Evolutionary conservation across 53 echinoderm and acorn worm species (phyloP).

Genomic region (Hippasteria phrygiana): DNA sequence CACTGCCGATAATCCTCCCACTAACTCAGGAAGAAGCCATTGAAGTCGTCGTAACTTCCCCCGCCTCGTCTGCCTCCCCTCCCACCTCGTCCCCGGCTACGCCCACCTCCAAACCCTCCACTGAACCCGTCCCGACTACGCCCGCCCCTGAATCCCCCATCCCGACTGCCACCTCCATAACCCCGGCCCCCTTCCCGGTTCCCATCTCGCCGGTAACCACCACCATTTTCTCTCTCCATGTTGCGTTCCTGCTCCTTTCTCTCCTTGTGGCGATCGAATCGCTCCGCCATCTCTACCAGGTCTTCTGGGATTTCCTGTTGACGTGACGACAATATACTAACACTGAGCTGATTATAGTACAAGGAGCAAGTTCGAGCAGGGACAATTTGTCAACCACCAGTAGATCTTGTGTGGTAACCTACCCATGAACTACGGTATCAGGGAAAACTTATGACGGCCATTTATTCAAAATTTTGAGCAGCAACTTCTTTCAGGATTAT

Average conservation of each 20-base stretch:
- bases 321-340: neutral
- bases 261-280: slow-evolving; percentile 68
- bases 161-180: slow-evolving; percentile 21
- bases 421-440: too few species aligned
- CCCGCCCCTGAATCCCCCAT: slow-evolving; percentile 44
- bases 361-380: neutral
- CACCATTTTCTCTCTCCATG: slow-evolving; percentile 27
- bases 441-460: too few species aligned
- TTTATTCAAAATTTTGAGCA: too few species aligned
- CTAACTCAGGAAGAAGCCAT: slow-evolving; percentile 39
- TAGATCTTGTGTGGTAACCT: too few species aligned
- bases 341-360: neutral
- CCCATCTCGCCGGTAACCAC: slow-evolving; percentile 36
- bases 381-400: neutral
- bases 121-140: slow-evolving; percentile 62
- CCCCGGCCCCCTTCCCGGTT: slow-evolving; percentile 32
- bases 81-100: slow-evolving; percentile 43
- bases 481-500: too few species aligned
- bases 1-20: neutral
- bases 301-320: slow-evolving; percentile 93
- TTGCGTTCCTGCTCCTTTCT: slow-evolving; percentile 52
- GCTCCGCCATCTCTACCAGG: slow-evolving; percentile 90
- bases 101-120: slow-evolving; percentile 53
- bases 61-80: slow-evolving; percentile 55
- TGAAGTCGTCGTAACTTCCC: slow-evolving; percentile 47